Evolutionary conservation across 2,797 vertebrate species (phyloP).

Genomic region (Eupleurogrammus muticus): DNA sequence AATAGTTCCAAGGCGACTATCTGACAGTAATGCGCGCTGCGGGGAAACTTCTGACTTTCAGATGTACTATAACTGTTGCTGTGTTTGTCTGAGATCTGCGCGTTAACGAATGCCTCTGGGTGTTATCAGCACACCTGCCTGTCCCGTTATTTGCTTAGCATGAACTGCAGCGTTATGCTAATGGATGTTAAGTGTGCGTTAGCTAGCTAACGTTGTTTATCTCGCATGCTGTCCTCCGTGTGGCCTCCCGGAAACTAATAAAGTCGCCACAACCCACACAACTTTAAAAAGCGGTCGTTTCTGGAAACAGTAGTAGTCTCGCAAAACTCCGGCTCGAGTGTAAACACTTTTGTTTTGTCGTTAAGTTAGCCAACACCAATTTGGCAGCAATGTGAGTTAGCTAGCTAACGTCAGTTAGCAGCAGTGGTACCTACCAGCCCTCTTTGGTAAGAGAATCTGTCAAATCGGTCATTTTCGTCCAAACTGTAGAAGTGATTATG

Average conservation of each 20-base stretch:
- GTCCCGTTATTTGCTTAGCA: not conserved
- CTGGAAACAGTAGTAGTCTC: too few relatives aligned
- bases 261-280: not conserved
- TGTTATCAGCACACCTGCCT: not conserved
- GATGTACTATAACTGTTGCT: not conserved
- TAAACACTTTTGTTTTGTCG: not conserved
- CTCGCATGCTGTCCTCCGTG: slow-evolving; percentile 2
- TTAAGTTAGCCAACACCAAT: slow-evolving; percentile 30
- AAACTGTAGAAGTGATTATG: slow-evolving; percentile 26
- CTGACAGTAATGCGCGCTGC: not conserved
- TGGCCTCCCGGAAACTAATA: not conserved
- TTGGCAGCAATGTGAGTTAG: slow-evolving; percentile 29
- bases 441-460: slow-evolving; percentile 79
- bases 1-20: not conserved
- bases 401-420: slow-evolving; percentile 58
- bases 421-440: slow-evolving; percentile 84
- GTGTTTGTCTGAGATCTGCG: too few relatives aligned
- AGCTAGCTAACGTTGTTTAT: slow-evolving; percentile 35
- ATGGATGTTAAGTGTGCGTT: slow-evolving; percentile 27
- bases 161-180: not conserved
- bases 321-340: not conserved
- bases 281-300: accelerated
- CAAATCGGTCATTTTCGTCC: slow-evolving; percentile 81
- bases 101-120: too few relatives aligned
- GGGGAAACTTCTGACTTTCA: not conserved